A percentile compares a stretch with the other conserved stretches of the same genome.
Evolutionary conservation across 2,888 invertebrate genomes (phyloP).

Genomic region (Arge pagana): DNA sequence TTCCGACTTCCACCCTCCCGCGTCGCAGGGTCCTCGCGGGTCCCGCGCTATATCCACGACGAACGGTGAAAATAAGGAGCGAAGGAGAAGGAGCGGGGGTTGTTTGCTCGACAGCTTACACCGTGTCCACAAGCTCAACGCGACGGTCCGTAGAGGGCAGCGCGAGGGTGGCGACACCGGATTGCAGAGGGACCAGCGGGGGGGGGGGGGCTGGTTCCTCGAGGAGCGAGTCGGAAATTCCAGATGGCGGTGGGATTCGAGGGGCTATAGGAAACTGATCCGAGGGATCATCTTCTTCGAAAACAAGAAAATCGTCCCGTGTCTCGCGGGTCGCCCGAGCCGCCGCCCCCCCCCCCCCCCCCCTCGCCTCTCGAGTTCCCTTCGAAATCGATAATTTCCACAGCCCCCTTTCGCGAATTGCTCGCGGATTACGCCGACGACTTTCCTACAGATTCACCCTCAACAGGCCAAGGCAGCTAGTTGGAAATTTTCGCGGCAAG

Average conservation of each 20-base stretch:
- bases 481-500: conserved; percentile 44
- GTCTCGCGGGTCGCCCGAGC: conserved; percentile 26
- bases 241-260: conserved; percentile 23
- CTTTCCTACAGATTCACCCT: no score
- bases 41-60: no score
- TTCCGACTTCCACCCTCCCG: no score
- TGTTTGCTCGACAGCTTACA: conserved; percentile 41
- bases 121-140: conserved; percentile 31
- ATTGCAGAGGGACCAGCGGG: conserved; percentile 14
- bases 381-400: conserved; percentile 4
- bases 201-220: not conserved
- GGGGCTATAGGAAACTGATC: conserved; percentile 39
- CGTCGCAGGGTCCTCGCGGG: no score
- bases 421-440: not conserved
- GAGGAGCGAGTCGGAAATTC: not conserved
- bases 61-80: no score
- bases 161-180: not conserved
- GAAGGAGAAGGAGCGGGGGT: no score
- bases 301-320: conserved; percentile 43
- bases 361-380: conserved; percentile 18
- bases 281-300: conserved; percentile 41
- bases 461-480: no score
- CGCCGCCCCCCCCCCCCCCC: conserved; percentile 21
- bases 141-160: not conserved
- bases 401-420: not conserved